A percentile compares a stretch with the other conserved stretches of the same genome.
phyloP scores from a whole-genome alignment of 2,888 invertebrate species.

The Beris morrisii region DNA sequence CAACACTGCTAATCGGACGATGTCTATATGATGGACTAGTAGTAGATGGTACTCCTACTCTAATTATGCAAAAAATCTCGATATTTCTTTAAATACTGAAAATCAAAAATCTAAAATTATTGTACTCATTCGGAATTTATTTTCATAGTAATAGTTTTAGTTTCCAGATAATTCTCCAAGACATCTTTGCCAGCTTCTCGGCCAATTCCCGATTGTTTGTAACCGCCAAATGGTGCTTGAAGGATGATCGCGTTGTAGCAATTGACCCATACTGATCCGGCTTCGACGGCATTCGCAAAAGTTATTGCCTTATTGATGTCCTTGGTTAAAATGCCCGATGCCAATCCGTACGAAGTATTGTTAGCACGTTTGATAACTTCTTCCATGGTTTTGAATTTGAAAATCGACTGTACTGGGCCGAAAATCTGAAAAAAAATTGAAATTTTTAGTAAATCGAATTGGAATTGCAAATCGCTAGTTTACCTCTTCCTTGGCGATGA shows the following conservation, averaged over 20 bases:
- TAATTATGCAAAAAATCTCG: too few species aligned
- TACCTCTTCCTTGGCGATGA: constrained; percentile 75
- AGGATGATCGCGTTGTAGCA: constrained; percentile 56
- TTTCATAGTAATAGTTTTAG: constrained; percentile 71
- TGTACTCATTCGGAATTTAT: not conserved
- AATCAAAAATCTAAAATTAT: not conserved
- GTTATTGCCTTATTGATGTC: constrained; percentile 75
- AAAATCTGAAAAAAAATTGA: constrained; percentile 67
- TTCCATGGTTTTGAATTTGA: constrained; percentile 71
- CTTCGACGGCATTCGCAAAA: constrained; percentile 72
- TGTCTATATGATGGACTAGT: too few species aligned
- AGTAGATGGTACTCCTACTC: too few species aligned
- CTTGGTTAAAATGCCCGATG: constrained; percentile 80
- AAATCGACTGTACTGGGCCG: constrained; percentile 84
- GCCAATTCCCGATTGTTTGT: constrained; percentile 83
- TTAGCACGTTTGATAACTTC: constrained; percentile 85
- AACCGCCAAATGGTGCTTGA: constrained; percentile 88
- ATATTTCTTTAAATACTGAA: too few species aligned
- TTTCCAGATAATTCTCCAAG: constrained; percentile 75
- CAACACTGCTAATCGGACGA: too few species aligned
- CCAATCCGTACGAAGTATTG: constrained; percentile 76
- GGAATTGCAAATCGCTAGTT: constrained; percentile 53
- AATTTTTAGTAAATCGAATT: not conserved
- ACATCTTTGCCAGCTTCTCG: constrained; percentile 82
- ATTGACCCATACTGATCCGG: constrained; percentile 78